Conservation (phyloP, 2,113 vertebrate species). For the Pleuronectes platessa region DNA sequence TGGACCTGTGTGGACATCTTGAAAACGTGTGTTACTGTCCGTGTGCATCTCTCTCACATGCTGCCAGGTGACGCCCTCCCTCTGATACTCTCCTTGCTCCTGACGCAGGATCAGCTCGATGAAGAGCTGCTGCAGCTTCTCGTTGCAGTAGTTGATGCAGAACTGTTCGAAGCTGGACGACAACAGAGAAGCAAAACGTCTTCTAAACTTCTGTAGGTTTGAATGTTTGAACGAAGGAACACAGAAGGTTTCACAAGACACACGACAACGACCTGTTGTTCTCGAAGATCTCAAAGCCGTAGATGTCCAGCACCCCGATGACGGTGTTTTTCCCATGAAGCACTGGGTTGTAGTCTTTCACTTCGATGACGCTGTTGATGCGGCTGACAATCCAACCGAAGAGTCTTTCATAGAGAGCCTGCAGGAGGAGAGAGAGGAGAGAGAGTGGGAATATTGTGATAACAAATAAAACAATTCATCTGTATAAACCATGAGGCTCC, state of each 20-base stretch:
- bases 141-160: slow-evolving; percentile 93
- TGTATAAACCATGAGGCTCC: background rate
- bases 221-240: background rate
- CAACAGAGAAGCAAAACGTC: slow-evolving; percentile 1
- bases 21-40: background rate
- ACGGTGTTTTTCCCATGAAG: slow-evolving; percentile 93
- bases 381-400: slow-evolving; percentile 92
- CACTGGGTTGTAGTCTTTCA: slow-evolving; percentile 86
- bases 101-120: slow-evolving; percentile 92
- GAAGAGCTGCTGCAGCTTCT: slow-evolving; percentile 96
- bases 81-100: slow-evolving; percentile 91
- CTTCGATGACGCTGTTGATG: slow-evolving; percentile 89
- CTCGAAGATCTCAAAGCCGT: slow-evolving; percentile 95
- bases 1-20: background rate
- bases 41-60: slow-evolving; percentile 82
- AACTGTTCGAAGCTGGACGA: slow-evolving; percentile 91
- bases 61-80: slow-evolving; percentile 91
- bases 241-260: background rate
- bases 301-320: slow-evolving; percentile 95
- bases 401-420: slow-evolving; percentile 94
- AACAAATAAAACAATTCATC: background rate
- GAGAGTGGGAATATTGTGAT: background rate
- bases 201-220: background rate
- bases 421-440: background rate
- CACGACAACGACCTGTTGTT: slow-evolving; percentile 88